Evolutionary conservation across 2,888 invertebrate species (phyloP).

Genomic region (Noctua janthe): DNA sequence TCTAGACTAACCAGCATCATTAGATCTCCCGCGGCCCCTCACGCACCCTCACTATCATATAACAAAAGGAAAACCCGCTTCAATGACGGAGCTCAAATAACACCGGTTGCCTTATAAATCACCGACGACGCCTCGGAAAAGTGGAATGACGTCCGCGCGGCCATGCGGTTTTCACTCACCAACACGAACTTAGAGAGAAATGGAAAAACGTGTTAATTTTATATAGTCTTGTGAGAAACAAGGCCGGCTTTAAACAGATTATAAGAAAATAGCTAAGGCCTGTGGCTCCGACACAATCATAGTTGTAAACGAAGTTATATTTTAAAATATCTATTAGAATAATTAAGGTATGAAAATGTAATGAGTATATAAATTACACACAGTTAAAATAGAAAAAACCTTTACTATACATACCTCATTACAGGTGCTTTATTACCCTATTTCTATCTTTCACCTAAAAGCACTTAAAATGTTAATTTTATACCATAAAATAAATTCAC

Average conservation of each 20-base stretch:
- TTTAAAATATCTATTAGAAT: background rate
- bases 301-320: background rate
- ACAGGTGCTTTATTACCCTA: background rate
- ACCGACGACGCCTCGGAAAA: constrained; percentile 88
- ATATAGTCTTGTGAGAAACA: constrained; percentile 75
- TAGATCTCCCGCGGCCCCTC: constrained; percentile 75
- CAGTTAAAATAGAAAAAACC: background rate
- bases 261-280: constrained; percentile 18
- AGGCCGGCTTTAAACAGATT: constrained; percentile 44
- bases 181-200: constrained; percentile 85
- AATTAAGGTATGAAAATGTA: background rate
- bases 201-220: constrained; percentile 82
- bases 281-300: background rate
- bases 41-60: constrained; percentile 57
- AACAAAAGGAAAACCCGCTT: constrained; percentile 67
- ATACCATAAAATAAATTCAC: background rate
- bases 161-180: constrained; percentile 88
- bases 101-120: constrained; percentile 80
- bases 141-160: constrained; percentile 89
- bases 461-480: too few relatives aligned
- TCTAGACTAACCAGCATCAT: constrained; percentile 75
- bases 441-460: background rate
- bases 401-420: background rate
- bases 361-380: background rate
- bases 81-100: constrained; percentile 74